These are phyloP conservation scores for Nyctibius grandis DNA, from an alignment of 2,797 vertebrate genomes.

Conservation along the genomic window DNA sequence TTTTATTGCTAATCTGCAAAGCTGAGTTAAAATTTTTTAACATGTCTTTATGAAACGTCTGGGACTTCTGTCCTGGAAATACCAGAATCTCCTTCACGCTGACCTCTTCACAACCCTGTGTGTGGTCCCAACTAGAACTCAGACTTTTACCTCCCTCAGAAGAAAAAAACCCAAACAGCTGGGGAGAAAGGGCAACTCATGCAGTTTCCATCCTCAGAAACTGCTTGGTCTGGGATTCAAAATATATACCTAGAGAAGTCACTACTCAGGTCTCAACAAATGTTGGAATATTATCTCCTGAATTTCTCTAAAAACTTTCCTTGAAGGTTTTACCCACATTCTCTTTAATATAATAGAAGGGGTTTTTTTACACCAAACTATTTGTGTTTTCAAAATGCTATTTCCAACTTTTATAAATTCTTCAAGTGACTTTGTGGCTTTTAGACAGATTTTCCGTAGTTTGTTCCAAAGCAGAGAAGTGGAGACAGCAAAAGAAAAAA, in stretches of 20 bases:
- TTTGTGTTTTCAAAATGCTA: neutral
- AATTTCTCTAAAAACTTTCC: neutral
- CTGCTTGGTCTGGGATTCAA: neutral
- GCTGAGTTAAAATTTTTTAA: neutral
- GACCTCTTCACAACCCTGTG: neutral
- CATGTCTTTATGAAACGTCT: neutral
- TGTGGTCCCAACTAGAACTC: neutral
- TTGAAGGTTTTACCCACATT: neutral
- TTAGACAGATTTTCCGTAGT: neutral
- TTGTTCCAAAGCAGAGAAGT: neutral
- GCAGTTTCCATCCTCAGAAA: neutral
- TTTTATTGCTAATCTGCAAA: slow-evolving; percentile 18
- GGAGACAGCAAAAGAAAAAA: neutral
- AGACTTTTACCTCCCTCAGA: neutral
- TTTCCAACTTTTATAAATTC: neutral
- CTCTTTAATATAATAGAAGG: neutral
- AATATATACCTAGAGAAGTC: neutral
- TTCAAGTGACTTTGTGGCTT: neutral
- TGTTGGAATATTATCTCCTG: neutral
- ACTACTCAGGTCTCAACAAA: neutral
- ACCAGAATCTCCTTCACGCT: neutral
- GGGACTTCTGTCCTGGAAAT: neutral
- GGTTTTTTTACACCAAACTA: neutral
- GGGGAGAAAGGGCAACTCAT: neutral
- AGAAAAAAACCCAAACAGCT: neutral